Conservation (phyloP, 1,140 invertebrate genomes). For the Araneus ventricosus region DNA sequence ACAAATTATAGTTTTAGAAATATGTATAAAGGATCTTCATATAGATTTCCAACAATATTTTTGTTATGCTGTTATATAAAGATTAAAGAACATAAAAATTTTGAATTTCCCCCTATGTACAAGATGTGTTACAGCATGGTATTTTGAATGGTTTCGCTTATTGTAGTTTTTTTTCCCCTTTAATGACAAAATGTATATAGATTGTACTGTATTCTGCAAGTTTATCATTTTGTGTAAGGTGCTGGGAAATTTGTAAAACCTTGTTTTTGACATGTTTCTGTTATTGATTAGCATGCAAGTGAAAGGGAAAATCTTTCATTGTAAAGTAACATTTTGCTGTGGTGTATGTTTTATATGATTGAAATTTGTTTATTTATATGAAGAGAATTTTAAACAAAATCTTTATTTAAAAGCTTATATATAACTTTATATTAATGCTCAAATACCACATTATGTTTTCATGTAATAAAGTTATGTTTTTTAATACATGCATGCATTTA, state of each 20-base stretch:
- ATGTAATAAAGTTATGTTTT: slow-evolving; percentile 36
- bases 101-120: neutral
- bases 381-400: slow-evolving; percentile 30
- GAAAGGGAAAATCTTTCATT: slow-evolving; percentile 22
- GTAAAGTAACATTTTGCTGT: neutral
- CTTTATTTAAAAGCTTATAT: slow-evolving; percentile 22
- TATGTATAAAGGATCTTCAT: neutral
- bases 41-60: slow-evolving; percentile 1
- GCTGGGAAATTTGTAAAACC: slow-evolving; percentile 25
- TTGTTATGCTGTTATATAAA: slow-evolving; percentile 14
- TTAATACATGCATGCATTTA: slow-evolving; percentile 25
- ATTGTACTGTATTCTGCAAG: neutral
- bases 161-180: neutral
- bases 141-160: neutral
- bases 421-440: slow-evolving; percentile 52
- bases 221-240: slow-evolving; percentile 10
- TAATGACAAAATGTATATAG: neutral
- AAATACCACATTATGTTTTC: slow-evolving; percentile 61
- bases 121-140: neutral
- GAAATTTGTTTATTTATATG: neutral
- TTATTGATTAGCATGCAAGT: neutral
- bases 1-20: slow-evolving; percentile 22
- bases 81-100: neutral
- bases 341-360: slow-evolving; percentile 14
- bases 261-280: neutral